phyloP scores from a whole-genome alignment of 2,888 invertebrate genomes.

The Sialis lutaria region DNA sequence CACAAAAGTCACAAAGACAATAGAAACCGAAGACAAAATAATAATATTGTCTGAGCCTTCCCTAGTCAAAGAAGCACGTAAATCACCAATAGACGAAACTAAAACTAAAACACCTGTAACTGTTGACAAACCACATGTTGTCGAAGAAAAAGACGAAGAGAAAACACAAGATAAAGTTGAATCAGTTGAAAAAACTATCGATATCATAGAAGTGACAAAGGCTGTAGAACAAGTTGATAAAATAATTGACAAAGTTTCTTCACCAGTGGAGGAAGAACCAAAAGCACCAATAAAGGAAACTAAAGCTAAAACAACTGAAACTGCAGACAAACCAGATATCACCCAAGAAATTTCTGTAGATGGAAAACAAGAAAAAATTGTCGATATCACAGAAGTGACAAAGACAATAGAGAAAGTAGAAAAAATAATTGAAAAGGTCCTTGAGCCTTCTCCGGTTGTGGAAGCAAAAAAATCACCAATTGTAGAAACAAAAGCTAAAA shows the following conservation, averaged over 20 bases:
- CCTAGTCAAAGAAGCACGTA: constrained; percentile 5
- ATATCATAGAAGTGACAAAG: constrained; percentile 2
- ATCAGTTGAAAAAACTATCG: not conserved
- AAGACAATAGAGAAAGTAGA: no score
- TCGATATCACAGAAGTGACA: constrained; percentile 8
- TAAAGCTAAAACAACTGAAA: not conserved
- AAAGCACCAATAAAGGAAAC: not conserved
- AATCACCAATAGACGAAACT: not conserved
- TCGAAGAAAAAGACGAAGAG: not conserved
- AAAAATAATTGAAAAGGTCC: no score
- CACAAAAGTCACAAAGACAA: constrained; percentile 1
- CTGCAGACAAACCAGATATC: no score
- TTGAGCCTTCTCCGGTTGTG: no score
- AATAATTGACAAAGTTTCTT: not conserved
- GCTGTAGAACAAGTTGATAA: constrained; percentile 5
- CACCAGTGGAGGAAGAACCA: not conserved
- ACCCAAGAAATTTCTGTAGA: not conserved
- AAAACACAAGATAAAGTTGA: no score
- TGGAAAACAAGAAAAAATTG: constrained; percentile 1
- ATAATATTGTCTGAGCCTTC: constrained; percentile 4
- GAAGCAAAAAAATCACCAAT: constrained; percentile 2
- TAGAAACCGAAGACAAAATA: constrained; percentile 11
- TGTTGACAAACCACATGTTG: not conserved
- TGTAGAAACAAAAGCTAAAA: not conserved
- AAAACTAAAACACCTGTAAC: constrained; percentile 3